Percentiles rank a stretch among this genome's conserved stretches.
Evolutionary conservation across 2,888 invertebrate species (phyloP).

Genomic region (Linyphia triangularis): DNA sequence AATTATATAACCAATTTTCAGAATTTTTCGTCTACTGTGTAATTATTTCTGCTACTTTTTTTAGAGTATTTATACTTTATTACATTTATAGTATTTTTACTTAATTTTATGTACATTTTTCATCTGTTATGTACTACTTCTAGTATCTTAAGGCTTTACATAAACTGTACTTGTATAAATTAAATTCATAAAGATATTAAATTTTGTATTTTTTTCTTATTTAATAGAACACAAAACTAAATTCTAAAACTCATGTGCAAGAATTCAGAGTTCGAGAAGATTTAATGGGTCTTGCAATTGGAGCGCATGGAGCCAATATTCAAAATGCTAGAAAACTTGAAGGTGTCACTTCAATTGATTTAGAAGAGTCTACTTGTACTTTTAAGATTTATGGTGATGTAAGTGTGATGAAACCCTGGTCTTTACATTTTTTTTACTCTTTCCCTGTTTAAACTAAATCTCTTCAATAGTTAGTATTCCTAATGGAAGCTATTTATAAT

Average conservation of each 20-base stretch:
- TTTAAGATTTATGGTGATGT: constrained; percentile 98
- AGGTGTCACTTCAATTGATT: constrained; percentile 96
- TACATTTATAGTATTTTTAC: too few species aligned
- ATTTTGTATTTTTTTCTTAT: not conserved
- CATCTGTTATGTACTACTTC: too few species aligned
- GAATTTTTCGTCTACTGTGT: too few species aligned
- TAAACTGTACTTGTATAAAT: too few species aligned
- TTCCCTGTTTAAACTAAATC: not conserved
- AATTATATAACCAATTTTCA: too few species aligned
- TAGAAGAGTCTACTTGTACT: constrained; percentile 95
- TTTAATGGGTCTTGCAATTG: constrained; percentile 99
- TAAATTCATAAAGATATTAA: too few species aligned
- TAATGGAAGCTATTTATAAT: not conserved
- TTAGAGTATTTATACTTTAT: too few species aligned
- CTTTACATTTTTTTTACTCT: not conserved
- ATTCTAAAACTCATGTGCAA: constrained; percentile 85
- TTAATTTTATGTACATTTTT: too few species aligned
- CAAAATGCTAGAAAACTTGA: constrained; percentile 95
- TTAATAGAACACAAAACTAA: constrained; percentile 68
- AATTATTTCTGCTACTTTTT: too few species aligned
- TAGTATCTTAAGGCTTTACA: too few species aligned
- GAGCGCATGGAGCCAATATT: constrained; percentile 97
- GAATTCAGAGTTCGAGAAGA: constrained; percentile 97
- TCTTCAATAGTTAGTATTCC: not conserved
- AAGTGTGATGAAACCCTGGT: constrained; percentile 76